Base-by-base conservation (phyloP, 2,888 invertebrate genomes). In the Adineta ricciae region DNA sequence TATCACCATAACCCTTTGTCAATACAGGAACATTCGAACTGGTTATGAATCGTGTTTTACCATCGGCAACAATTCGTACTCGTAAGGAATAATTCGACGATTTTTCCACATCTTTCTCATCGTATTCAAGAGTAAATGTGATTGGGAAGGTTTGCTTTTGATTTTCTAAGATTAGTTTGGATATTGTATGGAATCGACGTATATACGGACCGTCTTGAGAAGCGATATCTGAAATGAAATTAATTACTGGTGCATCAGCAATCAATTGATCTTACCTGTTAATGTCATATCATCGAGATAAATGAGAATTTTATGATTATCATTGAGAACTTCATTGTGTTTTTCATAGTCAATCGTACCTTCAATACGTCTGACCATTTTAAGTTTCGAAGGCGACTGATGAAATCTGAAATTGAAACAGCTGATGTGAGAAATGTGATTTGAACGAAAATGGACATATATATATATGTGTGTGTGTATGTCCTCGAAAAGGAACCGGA, bases 41-140 rank as follows among this genome's bases (percentile, higher is more conserved):
- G 41, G 78, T 78, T 41, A 78, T 78, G 41, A 78, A 78, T 41
- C 78, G 78, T 78, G 78, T 78, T 78, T 78, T 78, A 78, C 78
- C 78, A 78, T 78, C 78, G n/a, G 78, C 78, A 11, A 78, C 38
- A 78, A 78, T 78, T n/a, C 78, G 78, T 41, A 78, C 78, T 24
- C 78, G 78, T 78, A 78, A 41, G 38, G 78, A 38, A 78, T 78
- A 78, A 11, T 78, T 41, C 41, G 78, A 78, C 4, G 24, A 38
- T 38, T 41, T 41, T n/a, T 78, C 78, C 11, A 78, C n/a, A 78
- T 78, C 78, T 78, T 38, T 78, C 41, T 78, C 78, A 78, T 78
- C 78, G n/a, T 78, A 78, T 78, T 78, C 78, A 41, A 78, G 5
- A 9, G 24, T 5, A 41, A 78, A 78, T n/a, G 21, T 41, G 14